phyloP scores from a whole-genome alignment of 2,113 vertebrate genomes.

The Seriola dumerili region DNA sequence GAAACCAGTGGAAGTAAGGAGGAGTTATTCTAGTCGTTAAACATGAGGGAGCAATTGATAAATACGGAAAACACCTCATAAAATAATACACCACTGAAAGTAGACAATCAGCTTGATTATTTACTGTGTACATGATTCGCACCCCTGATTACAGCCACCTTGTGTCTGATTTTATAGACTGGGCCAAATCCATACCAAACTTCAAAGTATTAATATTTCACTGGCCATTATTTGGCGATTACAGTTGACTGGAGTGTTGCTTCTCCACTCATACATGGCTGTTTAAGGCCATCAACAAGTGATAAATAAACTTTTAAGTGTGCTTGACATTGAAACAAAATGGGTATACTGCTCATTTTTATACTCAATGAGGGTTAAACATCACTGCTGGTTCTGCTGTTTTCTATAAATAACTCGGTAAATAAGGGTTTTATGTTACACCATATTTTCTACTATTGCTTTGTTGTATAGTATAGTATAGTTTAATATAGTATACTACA shows the following conservation, averaged over 20 bases:
- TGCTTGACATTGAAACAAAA: neutral
- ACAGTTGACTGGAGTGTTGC: conserved; percentile 22
- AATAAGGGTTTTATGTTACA: neutral
- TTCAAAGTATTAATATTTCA: conserved; percentile 29
- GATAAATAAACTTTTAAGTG: conserved; percentile 5
- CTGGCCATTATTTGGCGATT: conserved; percentile 28
- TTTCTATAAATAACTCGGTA: neutral
- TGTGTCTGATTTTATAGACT: neutral
- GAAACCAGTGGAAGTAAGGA: neutral
- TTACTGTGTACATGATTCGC: conserved; percentile 6
- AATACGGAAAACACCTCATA: neutral
- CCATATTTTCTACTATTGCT: too few species aligned
- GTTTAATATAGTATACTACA: too few species aligned
- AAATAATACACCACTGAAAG: neutral
- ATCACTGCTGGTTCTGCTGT: neutral
- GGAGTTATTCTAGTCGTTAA: neutral
- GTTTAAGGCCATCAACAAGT: conserved; percentile 3
- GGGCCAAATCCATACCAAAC: neutral
- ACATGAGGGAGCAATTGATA: neutral
- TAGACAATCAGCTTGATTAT: neutral
- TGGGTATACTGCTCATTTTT: neutral
- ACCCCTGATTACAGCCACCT: neutral
- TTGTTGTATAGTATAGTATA: too few species aligned
- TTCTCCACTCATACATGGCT: neutral
- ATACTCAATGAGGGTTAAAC: neutral